phyloP scores from a whole-genome alignment of 2,888 invertebrate species.

The Catocala fraxini region DNA sequence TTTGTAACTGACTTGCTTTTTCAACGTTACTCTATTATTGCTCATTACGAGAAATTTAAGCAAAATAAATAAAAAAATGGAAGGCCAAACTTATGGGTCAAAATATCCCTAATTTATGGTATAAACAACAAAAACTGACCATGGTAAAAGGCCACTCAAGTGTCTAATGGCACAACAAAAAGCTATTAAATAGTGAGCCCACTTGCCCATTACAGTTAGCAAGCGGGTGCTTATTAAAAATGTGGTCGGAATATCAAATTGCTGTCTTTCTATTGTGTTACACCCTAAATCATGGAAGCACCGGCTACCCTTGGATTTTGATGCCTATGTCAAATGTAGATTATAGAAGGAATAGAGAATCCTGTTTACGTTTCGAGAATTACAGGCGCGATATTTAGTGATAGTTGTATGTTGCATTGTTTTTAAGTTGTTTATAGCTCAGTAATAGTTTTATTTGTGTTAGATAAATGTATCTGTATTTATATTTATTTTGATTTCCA shows the following conservation, averaged over 20 bases:
- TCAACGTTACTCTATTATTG: too few species aligned
- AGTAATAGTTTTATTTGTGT: too few species aligned
- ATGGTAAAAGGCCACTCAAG: constrained; percentile 59
- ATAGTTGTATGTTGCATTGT: not conserved
- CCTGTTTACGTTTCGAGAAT: not conserved
- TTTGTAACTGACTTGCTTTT: too few species aligned
- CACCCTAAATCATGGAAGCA: constrained; percentile 68
- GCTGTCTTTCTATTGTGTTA: constrained; percentile 82
- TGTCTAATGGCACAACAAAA: constrained; percentile 76
- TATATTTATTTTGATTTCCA: too few species aligned
- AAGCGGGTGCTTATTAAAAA: constrained; percentile 84
- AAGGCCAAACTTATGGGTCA: constrained; percentile 6
- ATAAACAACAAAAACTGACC: constrained; percentile 57
- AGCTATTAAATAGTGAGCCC: constrained; percentile 79
- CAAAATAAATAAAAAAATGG: not conserved
- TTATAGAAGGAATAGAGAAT: constrained; percentile 35
- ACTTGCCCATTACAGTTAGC: constrained; percentile 69
- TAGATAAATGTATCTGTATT: too few species aligned
- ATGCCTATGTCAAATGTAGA: constrained; percentile 31
- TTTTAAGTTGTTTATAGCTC: too few species aligned
- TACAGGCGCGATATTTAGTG: not conserved
- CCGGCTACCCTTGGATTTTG: constrained; percentile 65
- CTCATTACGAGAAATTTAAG: too few species aligned
- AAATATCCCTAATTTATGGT: constrained; percentile 27
- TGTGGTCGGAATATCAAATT: constrained; percentile 88